These are phyloP conservation scores for Antechinus stuartii DNA, from an alignment of 2,113 vertebrate genomes.

Conservation along the genomic window DNA sequence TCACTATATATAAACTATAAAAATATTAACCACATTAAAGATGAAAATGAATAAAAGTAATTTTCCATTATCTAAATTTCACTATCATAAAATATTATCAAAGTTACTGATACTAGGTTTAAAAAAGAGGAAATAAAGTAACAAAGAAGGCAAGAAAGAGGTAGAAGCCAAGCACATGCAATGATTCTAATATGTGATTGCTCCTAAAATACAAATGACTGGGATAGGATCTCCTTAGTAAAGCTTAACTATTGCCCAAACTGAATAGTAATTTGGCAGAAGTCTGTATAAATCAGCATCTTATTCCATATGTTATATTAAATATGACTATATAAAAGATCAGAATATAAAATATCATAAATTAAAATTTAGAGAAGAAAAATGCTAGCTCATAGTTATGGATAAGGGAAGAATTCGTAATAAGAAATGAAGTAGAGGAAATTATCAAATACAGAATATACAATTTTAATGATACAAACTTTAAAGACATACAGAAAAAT, in stretches of 20 bases:
- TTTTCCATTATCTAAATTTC: neutral
- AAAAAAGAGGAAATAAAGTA: neutral
- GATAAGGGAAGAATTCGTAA: neutral
- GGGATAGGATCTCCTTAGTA: neutral
- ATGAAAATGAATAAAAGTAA: neutral
- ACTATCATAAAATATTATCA: neutral
- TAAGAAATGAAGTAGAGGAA: neutral
- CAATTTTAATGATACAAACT: neutral
- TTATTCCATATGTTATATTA: neutral
- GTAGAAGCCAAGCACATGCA: neutral
- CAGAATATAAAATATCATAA: neutral
- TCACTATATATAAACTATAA: neutral
- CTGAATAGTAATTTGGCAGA: neutral
- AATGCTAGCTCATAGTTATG: neutral
- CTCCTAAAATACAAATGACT: neutral
- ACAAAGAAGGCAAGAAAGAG: neutral
- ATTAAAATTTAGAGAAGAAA: neutral
- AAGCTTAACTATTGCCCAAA: neutral
- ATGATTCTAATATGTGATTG: neutral
- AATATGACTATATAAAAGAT: neutral
- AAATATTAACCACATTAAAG: neutral
- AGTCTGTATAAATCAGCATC: neutral
- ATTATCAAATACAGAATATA: neutral
- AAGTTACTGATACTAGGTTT: neutral
- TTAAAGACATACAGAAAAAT: neutral